Conservation (phyloP, 2,113 vertebrate species). For the Fukomys damarensis region DNA sequence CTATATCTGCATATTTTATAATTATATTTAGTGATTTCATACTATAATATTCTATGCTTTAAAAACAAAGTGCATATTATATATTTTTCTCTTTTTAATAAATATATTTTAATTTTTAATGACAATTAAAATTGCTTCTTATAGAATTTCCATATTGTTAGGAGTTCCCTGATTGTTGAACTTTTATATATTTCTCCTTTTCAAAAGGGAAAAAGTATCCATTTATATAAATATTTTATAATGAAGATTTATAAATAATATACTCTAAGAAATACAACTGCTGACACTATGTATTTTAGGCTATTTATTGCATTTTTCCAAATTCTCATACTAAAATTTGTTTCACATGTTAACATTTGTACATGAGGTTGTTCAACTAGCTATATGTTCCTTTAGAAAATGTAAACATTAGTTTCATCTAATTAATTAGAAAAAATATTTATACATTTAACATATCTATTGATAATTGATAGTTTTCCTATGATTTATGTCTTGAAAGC, state of each 20-base stretch:
- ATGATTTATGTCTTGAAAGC: neutral
- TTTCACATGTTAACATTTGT: neutral
- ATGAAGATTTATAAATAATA: neutral
- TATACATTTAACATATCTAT: neutral
- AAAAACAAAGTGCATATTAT: neutral
- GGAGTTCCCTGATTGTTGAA: neutral
- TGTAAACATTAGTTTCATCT: neutral
- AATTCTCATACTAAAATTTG: neutral
- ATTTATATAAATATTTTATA: neutral
- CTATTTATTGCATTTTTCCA: neutral
- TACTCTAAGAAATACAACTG: neutral
- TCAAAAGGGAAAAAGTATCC: neutral
- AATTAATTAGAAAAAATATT: neutral
- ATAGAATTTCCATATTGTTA: neutral
- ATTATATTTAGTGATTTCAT: neutral
- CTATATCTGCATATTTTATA: neutral
- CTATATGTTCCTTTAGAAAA: neutral
- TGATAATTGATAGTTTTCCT: neutral
- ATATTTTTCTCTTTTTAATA: neutral
- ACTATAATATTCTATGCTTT: neutral
- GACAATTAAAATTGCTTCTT: neutral
- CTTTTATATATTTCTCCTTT: neutral
- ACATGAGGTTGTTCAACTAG: neutral
- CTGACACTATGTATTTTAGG: neutral
- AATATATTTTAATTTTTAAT: neutral